Base-by-base conservation (phyloP, 2,888 invertebrate species). In the Silvanus unidentatus region DNA sequence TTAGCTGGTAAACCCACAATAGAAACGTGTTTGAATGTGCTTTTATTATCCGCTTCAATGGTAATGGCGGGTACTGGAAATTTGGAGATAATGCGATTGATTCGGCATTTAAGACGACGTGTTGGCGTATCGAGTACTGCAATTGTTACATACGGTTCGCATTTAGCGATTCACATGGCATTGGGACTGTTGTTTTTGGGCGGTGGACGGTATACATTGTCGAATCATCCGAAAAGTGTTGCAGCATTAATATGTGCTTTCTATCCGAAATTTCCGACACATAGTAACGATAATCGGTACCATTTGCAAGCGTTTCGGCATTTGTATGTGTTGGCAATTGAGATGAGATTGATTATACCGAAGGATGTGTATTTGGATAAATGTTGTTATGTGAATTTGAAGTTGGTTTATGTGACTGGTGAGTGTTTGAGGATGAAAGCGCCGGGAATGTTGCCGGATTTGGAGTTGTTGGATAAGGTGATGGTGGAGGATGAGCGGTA, bases 1-100 rank as follows among this genome's bases (percentile, higher is more conserved):
- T 78, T 91, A 57, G 92, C 93, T 1, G 96, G 96, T 0, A 84
- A 88, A 62, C 85, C 88, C 14, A 93, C 94, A 0, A 81, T 95
- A 12, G 96, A 96, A 73, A 86, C 88, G 10, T 91, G 93, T 63
- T 74, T 94, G 28, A 88, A 90, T 71, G 83, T 91, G 0, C 80
- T 91, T 40, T 72, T 96, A 41, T 71, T 94, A 8, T 82, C 94
- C 0, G 77, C 88, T 10, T 82, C 89, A 1, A 84, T 91, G 79
- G 91, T 95, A n/a, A 94, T 92, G 87, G 85, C 92, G 2, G 97
- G 97, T 0, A 94, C 94, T 2, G 98, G 98, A 1, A 88, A 96
- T 72, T 73, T 97, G 39, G 77, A 74, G 49, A 80, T 87, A 50
- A 75, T 98, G 65, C 80, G 95, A 29, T 75, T 90, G 48, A 90